phyloP scores from a whole-genome alignment of 2,113 vertebrate species.

The Colaptes auratus region DNA sequence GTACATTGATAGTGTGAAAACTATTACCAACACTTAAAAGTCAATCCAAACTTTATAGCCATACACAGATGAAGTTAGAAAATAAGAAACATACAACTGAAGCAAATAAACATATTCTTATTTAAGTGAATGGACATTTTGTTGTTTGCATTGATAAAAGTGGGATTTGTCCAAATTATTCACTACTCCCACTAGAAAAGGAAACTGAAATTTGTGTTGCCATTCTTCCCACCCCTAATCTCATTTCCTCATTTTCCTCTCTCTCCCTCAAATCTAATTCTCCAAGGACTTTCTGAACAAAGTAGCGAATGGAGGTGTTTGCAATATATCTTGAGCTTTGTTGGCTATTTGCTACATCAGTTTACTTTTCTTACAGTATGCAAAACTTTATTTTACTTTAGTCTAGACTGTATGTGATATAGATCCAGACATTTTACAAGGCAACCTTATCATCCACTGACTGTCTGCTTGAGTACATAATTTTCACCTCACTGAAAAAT shows the following conservation, averaged over 20 bases:
- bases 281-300: conserved; percentile 20
- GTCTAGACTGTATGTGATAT: neutral
- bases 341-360: too few species aligned
- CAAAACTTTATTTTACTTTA: neutral
- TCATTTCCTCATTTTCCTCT: conserved; percentile 62
- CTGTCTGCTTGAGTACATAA: neutral
- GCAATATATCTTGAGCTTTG: too few species aligned
- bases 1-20: neutral
- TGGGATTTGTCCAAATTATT: conserved; percentile 40
- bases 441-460: neutral
- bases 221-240: conserved; percentile 46
- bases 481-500: neutral
- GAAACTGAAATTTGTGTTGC: conserved; percentile 31
- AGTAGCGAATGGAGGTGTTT: neutral
- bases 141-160: neutral
- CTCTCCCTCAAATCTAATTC: neutral
- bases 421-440: neutral
- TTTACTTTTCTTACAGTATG: neutral
- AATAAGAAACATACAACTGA: conserved; percentile 6
- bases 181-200: conserved; percentile 4
- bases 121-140: conserved; percentile 25
- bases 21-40: conserved; percentile 2
- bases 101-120: neutral
- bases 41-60: neutral
- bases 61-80: neutral